Evolutionary conservation across 2,113 vertebrate genomes (phyloP).

Genomic region (Chlorodrepanis virens): DNA sequence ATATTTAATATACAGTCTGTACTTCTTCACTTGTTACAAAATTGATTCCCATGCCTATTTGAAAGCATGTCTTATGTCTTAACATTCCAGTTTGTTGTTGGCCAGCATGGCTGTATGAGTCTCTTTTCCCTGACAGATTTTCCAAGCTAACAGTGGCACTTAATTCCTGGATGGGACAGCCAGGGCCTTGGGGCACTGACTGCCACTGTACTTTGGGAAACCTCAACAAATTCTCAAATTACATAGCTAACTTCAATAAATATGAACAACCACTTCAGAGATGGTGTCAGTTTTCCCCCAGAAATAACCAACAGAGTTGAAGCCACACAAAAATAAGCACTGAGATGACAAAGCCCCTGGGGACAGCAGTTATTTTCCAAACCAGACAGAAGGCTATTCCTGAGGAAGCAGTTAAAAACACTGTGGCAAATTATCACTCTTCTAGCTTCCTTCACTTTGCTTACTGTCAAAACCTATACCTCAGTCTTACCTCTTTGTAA

Average conservation of each 20-base stretch:
- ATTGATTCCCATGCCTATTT: background rate
- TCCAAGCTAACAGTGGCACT: background rate
- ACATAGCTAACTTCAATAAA: background rate
- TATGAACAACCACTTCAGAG: background rate
- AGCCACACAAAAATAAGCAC: background rate
- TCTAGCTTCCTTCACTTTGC: background rate
- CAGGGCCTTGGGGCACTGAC: background rate
- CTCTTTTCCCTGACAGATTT: background rate
- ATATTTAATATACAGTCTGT: background rate
- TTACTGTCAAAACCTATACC: background rate
- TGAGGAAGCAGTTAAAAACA: background rate
- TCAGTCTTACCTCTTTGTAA: slow-evolving; percentile 84
- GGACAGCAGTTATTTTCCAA: background rate
- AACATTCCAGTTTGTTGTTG: background rate
- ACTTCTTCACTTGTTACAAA: background rate
- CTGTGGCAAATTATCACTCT: background rate
- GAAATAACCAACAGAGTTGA: background rate
- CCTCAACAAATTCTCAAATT: background rate
- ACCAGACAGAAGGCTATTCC: background rate
- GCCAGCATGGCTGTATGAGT: background rate
- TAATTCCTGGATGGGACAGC: background rate
- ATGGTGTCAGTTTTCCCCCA: background rate
- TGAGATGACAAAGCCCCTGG: background rate
- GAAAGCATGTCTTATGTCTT: background rate
- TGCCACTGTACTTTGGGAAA: background rate